Conservation (phyloP, 2,797 vertebrate species). For the Caiman crocodilus region DNA sequence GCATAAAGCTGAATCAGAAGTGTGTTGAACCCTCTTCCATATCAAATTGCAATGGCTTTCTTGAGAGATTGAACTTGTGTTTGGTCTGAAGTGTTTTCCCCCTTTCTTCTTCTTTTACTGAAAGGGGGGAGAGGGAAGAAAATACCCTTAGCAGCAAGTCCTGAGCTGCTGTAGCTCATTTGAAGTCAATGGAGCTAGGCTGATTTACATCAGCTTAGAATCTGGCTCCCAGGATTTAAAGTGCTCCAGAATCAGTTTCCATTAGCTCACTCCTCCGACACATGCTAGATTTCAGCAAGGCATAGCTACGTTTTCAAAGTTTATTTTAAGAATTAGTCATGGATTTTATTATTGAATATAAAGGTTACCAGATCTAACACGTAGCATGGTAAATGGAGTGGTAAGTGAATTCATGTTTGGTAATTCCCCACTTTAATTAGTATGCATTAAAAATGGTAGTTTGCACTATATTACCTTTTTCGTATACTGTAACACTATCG, state of each 20-base stretch:
- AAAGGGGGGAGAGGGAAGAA: background rate
- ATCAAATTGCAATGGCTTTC: background rate
- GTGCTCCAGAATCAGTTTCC: background rate
- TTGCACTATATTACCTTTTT: background rate
- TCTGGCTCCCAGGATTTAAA: background rate
- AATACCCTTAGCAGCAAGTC: background rate
- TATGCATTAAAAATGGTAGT: constrained; percentile 36
- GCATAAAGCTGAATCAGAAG: background rate
- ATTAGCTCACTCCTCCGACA: background rate
- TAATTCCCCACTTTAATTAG: constrained; percentile 55
- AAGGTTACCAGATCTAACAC: constrained; percentile 57
- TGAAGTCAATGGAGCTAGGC: background rate
- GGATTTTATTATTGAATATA: constrained; percentile 58
- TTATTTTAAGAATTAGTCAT: constrained; percentile 54
- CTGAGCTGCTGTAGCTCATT: background rate
- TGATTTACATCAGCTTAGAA: background rate
- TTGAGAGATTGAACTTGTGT: background rate
- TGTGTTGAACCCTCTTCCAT: background rate
- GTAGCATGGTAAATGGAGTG: constrained; percentile 59
- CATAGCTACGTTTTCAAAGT: constrained; percentile 19
- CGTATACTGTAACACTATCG: background rate
- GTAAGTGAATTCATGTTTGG: constrained; percentile 54
- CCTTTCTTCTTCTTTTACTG: too few species aligned
- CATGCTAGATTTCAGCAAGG: constrained; percentile 32
- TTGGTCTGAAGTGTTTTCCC: background rate